These are phyloP conservation scores for Marmota flaviventris DNA, from an alignment of 2,113 vertebrate genomes.

Conservation along the genomic window DNA sequence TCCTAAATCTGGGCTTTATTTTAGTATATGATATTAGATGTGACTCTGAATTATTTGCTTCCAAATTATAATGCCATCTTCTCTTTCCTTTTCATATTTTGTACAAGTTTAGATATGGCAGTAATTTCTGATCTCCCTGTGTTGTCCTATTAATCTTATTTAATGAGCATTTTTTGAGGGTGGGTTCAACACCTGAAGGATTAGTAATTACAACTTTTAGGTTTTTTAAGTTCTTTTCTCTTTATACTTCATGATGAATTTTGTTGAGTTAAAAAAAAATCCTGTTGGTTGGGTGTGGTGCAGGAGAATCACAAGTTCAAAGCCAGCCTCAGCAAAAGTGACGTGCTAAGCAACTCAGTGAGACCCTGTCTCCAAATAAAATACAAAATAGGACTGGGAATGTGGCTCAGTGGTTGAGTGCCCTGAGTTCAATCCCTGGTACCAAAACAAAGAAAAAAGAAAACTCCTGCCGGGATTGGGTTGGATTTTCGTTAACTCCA, in stretches of 20 bases:
- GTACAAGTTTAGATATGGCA: background rate
- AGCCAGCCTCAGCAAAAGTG: too few species aligned
- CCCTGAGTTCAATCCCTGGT: too few species aligned
- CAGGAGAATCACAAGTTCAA: too few species aligned
- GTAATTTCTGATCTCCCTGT: background rate
- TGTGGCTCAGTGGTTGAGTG: too few species aligned
- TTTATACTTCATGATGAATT: background rate
- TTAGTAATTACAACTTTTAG: background rate
- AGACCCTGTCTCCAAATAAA: too few species aligned
- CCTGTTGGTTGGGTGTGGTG: background rate
- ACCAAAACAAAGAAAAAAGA: background rate
- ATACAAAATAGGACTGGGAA: too few species aligned
- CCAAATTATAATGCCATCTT: background rate
- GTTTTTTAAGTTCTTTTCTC: conserved; percentile 8
- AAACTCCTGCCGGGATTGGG: background rate
- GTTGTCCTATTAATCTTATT: background rate
- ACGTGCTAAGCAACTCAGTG: too few species aligned
- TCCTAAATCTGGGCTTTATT: conserved; percentile 1
- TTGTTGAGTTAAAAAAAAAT: conserved; percentile 7
- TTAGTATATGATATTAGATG: background rate
- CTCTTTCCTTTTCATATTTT: conserved; percentile 19
- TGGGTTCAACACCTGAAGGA: background rate
- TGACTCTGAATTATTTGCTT: conserved; percentile 9
- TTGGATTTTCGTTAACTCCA: background rate
- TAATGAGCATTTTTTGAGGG: background rate